Conservation (phyloP, 2,797 vertebrate genomes). For the Falco concolor region DNA sequence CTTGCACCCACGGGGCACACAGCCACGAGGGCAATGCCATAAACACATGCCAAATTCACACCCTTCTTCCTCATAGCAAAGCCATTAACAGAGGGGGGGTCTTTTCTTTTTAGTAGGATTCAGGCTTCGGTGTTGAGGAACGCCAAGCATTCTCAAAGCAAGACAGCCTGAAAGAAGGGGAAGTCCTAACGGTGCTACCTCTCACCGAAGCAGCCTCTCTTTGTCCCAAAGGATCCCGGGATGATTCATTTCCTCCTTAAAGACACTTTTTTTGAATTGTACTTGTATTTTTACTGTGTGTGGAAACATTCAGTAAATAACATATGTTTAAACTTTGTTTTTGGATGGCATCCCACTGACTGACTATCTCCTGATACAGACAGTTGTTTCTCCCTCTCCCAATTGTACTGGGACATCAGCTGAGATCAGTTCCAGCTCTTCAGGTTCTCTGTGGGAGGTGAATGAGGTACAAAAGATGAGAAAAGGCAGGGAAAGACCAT, state of each 20-base stretch:
- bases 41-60: background rate
- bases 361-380: background rate
- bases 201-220: background rate
- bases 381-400: background rate
- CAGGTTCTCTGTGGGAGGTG: background rate
- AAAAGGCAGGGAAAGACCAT: background rate
- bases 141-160: background rate
- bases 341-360: background rate
- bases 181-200: background rate
- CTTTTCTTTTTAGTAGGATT: background rate
- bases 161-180: background rate
- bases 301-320: constrained; percentile 57
- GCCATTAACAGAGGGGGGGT: background rate
- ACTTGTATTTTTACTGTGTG: constrained; percentile 16
- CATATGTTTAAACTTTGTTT: constrained; percentile 38
- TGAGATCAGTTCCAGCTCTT: background rate
- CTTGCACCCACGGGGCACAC: background rate
- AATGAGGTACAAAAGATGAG: background rate
- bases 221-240: background rate
- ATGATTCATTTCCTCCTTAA: constrained; percentile 45
- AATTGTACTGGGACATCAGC: background rate
- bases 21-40: background rate
- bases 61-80: background rate
- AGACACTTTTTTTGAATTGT: constrained; percentile 15
- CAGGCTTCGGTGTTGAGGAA: background rate